Evolutionary conservation across 2,797 vertebrate species (phyloP).

Genomic region (Mormyrus proboscirostris): DNA sequence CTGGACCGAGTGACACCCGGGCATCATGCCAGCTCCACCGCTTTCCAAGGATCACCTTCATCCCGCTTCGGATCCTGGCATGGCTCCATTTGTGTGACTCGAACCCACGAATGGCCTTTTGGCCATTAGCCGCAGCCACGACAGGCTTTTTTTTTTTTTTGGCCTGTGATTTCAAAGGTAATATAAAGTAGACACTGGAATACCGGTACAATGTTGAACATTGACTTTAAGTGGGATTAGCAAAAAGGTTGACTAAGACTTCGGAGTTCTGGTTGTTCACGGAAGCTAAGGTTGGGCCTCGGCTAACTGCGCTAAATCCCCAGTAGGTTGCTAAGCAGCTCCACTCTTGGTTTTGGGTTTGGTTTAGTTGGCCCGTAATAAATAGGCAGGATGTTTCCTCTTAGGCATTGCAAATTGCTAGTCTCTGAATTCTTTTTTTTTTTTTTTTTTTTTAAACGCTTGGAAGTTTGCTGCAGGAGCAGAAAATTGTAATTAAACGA

Average conservation of each 20-base stretch:
- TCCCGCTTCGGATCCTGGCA: neutral
- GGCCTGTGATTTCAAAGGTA: neutral
- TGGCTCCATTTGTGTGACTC: neutral
- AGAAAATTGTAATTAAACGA: neutral
- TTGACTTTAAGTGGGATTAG: neutral
- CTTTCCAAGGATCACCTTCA: slow-evolving; percentile 13
- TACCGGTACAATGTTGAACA: neutral
- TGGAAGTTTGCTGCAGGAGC: neutral
- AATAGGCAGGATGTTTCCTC: neutral
- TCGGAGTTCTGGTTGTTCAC: neutral
- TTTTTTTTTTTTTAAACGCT: neutral
- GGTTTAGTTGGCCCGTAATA: neutral
- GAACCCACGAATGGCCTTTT: neutral
- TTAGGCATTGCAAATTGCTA: neutral
- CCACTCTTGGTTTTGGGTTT: neutral
- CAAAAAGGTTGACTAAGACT: neutral
- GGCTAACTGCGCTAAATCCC: neutral
- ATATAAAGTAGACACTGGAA: neutral
- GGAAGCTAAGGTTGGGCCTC: neutral
- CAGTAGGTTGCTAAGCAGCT: neutral
- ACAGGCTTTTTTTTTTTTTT: neutral
- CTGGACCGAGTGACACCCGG: slow-evolving; percentile 4
- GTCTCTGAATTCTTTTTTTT: neutral
- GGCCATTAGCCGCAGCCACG: neutral
- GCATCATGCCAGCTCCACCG: slow-evolving; percentile 15